Base-by-base conservation (phyloP, 2,888 invertebrate genomes). In the Pterostichus niger region DNA sequence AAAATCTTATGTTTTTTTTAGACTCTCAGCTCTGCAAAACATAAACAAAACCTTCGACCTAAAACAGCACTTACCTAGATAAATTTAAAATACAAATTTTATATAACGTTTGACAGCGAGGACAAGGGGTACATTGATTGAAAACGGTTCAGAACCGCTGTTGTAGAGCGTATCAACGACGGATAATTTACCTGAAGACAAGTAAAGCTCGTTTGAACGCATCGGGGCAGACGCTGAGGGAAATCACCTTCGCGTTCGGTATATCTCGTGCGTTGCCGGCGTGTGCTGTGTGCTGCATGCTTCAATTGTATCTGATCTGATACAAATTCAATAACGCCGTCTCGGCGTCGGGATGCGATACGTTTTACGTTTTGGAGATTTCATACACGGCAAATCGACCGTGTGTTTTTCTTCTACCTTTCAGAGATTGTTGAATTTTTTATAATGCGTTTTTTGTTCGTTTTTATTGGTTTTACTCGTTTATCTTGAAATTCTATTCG, bases 401-500 rank as follows among this genome's bases (percentile, higher is more conserved):
- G 33, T 15, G 24, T 54, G 52, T 33, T 64, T 49, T 76, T 13
- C 75, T 3, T 44, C 78, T 59, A 78, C 78, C 59, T 78, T 78
- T 59, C 78, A 78, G 44, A 59, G 78, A 59, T 61, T 75, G 75
- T 75, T 78, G 61, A 78, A 78, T 78, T 59, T 78, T 78, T 78
- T 78, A 78, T 78, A 78, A 78, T 59, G 78, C 49, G 61, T 44
- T 46, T 78, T 59, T 59, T 78, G 61, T 78, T 59, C 46, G 40
- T 17, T 78, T 75, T 46, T 78, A 77, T 77, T 77, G 59, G 44
- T n/a, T 44, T 59, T 40, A 56, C 33, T 35, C 40, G 77, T 52
- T 49, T 49, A 49, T 49, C 49, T 13, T 49, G 6, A 49, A 49
- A 49, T 49, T 11, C 49, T 49, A 49, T 49, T 49, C 49, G 49